These are phyloP conservation scores for Anableps anableps DNA, from an alignment of 2,797 vertebrate species.

Conservation along the genomic window DNA sequence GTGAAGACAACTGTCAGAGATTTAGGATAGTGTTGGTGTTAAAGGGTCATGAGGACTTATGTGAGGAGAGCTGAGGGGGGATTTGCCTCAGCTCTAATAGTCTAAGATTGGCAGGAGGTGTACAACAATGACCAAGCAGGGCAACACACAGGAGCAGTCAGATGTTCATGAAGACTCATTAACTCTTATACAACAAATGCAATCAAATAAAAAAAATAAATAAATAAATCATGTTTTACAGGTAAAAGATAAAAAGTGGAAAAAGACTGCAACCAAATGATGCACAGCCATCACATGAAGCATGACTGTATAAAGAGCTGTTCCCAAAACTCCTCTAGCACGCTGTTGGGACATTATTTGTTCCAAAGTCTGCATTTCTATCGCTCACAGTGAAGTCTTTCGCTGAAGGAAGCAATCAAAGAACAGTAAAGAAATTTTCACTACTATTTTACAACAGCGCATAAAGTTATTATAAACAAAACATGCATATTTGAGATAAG, in stretches of 20 bases:
- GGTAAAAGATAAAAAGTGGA: background rate
- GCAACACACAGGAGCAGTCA: background rate
- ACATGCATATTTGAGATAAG: background rate
- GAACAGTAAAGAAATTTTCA: background rate
- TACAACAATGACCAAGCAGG: conserved; percentile 9
- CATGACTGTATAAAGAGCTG: background rate
- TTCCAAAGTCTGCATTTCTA: background rate
- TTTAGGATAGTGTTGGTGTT: conserved; percentile 53
- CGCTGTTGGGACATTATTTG: background rate
- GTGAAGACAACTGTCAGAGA: conserved; percentile 29
- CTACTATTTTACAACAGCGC: background rate
- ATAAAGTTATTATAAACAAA: background rate
- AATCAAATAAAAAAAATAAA: background rate
- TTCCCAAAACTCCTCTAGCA: background rate
- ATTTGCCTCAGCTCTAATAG: conserved; percentile 51
- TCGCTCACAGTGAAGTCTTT: background rate
- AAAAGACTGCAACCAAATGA: background rate
- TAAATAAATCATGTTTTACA: background rate
- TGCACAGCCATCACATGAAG: background rate
- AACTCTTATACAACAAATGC: background rate
- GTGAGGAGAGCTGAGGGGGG: conserved; percentile 47
- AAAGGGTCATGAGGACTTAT: conserved; percentile 65
- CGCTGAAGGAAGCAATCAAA: background rate
- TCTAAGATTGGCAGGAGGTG: conserved; percentile 20
- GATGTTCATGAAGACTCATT: background rate